Conservation (phyloP, 2,888 invertebrate genomes). For the Anagyrus pseudococci region DNA sequence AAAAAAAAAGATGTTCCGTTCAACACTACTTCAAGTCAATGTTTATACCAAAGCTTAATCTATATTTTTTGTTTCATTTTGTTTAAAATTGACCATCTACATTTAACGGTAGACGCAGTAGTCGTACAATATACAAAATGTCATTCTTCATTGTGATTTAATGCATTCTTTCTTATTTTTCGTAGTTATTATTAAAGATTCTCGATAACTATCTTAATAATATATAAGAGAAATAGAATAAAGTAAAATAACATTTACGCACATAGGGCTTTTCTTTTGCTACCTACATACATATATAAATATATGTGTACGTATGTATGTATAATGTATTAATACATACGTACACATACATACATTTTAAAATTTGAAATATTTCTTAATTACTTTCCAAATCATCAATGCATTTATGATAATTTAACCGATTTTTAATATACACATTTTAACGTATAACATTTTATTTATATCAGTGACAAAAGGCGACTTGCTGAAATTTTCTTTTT, state of each 20-base stretch:
- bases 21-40: neutral
- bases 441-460: conserved; percentile 10
- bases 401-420: no score
- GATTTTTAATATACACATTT: conserved; percentile 15
- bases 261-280: conserved; percentile 19
- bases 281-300: neutral
- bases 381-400: no score
- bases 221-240: conserved; percentile 53
- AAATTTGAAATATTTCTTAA: no score
- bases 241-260: conserved; percentile 46
- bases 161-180: neutral
- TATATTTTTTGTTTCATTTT: no score
- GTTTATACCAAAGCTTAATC: neutral
- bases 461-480: conserved; percentile 8
- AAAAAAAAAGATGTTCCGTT: conserved; percentile 13
- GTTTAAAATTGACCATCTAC: conserved; percentile 32
- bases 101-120: conserved; percentile 25
- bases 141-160: neutral
- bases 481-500: conserved; percentile 6
- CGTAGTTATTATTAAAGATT: conserved; percentile 8
- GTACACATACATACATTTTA: no score
- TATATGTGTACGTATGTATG: neutral
- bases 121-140: conserved; percentile 20
- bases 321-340: no score
- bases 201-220: conserved; percentile 49